These are phyloP conservation scores for Gastrophryne carolinensis DNA, from an alignment of 2,797 vertebrate species.

Conservation along the genomic window DNA sequence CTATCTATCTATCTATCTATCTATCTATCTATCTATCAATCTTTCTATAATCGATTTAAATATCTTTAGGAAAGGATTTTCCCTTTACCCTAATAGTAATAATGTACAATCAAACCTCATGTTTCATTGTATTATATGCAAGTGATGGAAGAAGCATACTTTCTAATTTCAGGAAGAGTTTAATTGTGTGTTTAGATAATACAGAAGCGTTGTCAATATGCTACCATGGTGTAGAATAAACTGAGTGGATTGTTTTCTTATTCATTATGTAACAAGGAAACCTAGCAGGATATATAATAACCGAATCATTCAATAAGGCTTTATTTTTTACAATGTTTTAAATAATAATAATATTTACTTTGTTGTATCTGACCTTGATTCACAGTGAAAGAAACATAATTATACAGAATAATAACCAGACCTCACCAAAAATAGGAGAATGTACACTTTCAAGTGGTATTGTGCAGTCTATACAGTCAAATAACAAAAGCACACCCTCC, in stretches of 20 bases:
- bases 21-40: not conserved
- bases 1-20: not conserved
- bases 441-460: not conserved
- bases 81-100: too few species aligned
- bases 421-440: constrained; percentile 18
- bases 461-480: not conserved
- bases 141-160: too few species aligned
- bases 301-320: not conserved
- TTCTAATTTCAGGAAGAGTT: not conserved
- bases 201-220: not conserved
- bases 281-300: constrained; percentile 7
- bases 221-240: not conserved
- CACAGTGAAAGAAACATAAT: constrained; percentile 21
- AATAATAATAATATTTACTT: constrained; percentile 3
- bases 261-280: constrained; percentile 11
- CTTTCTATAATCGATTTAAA: not conserved
- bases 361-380: constrained; percentile 8
- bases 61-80: not conserved
- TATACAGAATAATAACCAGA: constrained; percentile 20
- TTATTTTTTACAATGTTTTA: not conserved
- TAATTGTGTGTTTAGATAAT: not conserved
- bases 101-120: too few species aligned
- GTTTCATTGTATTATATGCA: too few species aligned
- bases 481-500: not conserved
- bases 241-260: not conserved